Evolutionary conservation across 2,113 vertebrate genomes (phyloP).

Genomic region (Plestiodon gilberti): DNA sequence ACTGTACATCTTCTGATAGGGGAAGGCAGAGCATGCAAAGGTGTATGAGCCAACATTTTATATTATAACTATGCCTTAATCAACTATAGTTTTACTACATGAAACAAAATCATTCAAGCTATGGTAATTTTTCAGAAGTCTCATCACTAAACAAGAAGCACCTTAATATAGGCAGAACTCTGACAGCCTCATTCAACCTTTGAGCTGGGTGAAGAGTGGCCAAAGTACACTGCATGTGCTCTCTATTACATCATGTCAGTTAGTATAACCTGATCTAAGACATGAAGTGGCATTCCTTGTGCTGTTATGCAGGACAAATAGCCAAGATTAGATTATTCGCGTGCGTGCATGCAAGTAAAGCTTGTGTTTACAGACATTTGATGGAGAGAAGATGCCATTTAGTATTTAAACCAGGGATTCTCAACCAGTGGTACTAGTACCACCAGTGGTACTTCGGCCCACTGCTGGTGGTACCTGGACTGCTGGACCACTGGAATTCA

Average conservation of each 20-base stretch:
- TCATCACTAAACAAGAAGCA: not conserved
- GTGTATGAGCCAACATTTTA: not conserved
- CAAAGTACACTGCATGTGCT: constrained; percentile 27
- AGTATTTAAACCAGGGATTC: not conserved
- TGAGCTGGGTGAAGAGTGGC: constrained; percentile 58
- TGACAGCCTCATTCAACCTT: constrained; percentile 56
- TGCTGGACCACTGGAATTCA: no score
- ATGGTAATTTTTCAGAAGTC: not conserved
- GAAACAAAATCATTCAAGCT: not conserved
- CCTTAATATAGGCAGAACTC: constrained; percentile 15
- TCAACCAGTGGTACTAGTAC: no score
- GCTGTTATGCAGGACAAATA: not conserved
- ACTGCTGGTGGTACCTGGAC: no score
- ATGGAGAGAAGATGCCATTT: not conserved
- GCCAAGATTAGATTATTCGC: accelerated
- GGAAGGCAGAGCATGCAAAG: not conserved
- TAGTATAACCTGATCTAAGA: not conserved
- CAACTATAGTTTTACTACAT: not conserved
- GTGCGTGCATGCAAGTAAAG: no score
- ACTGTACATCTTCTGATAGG: not conserved
- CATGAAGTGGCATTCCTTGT: not conserved
- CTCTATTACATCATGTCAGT: accelerated
- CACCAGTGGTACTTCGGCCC: no score
- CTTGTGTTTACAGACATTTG: no score
- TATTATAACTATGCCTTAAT: not conserved